phyloP scores from a whole-genome alignment of 2,888 invertebrate species.

The Apodemia zela region DNA sequence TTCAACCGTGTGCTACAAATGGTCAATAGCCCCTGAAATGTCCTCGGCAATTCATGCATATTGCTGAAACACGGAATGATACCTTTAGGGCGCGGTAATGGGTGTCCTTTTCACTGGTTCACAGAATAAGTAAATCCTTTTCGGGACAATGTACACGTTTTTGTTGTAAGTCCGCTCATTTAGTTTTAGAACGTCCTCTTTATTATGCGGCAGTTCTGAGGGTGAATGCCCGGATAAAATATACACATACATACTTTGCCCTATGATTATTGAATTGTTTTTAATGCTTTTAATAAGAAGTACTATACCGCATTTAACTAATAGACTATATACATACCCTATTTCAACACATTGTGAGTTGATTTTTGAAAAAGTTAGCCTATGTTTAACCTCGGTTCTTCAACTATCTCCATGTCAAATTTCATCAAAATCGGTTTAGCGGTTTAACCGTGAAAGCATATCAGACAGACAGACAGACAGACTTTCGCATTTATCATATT shows the following conservation, averaged over 20 bases:
- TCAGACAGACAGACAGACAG: too few species aligned
- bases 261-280: too few species aligned
- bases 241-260: not conserved
- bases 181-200: not conserved
- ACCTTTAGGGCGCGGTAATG: conserved; percentile 1
- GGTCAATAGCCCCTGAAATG: not conserved
- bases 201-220: not conserved
- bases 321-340: too few species aligned
- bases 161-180: conserved; percentile 8
- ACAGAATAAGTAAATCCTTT: conserved; percentile 10
- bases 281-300: too few species aligned
- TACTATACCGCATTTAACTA: too few species aligned
- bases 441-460: too few species aligned
- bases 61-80: not conserved
- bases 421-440: too few species aligned
- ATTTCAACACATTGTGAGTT: too few species aligned
- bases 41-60: conserved; percentile 1
- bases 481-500: too few species aligned
- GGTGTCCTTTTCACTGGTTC: not conserved
- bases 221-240: not conserved
- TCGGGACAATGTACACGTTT: conserved; percentile 1
- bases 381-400: too few species aligned
- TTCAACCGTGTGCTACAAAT: not conserved
- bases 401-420: too few species aligned
- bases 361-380: too few species aligned